A percentile compares a stretch with the other conserved stretches of the same genome.
Conservation (phyloP, 1,140 invertebrate genomes). For the Bactericera cockerelli region DNA sequence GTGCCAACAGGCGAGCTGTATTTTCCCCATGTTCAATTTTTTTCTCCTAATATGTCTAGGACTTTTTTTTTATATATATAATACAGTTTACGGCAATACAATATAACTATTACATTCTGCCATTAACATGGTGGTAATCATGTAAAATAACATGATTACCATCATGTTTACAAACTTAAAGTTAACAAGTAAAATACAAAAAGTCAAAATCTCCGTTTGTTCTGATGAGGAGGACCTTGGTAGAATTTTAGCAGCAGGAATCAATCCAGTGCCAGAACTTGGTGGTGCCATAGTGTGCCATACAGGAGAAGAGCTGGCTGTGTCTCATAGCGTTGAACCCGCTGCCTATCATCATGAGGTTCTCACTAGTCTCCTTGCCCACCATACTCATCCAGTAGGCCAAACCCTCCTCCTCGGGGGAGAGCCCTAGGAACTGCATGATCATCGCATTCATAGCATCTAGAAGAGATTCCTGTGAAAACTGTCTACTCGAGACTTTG, state of each 20-base stretch:
- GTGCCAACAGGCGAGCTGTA: too few species aligned
- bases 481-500: neutral
- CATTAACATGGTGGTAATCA: too few species aligned
- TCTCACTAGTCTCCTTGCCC: neutral
- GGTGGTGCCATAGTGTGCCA: neutral
- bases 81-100: too few species aligned
- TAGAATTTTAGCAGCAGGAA: slow-evolving; percentile 2
- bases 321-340: neutral
- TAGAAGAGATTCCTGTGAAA: neutral
- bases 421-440: neutral
- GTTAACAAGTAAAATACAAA: too few species aligned
- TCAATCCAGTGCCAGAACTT: slow-evolving; percentile 1
- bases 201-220: too few species aligned
- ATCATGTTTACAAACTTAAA: too few species aligned
- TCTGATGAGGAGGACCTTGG: too few species aligned
- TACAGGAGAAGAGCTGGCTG: neutral
- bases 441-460: neutral
- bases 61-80: too few species aligned
- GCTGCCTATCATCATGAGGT: neutral
- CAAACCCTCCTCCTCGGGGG: neutral
- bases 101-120: too few species aligned
- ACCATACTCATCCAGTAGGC: neutral
- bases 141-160: too few species aligned
- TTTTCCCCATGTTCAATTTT: too few species aligned
- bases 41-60: too few species aligned